These are phyloP conservation scores for Orcinus orca DNA, from an alignment of 2,113 vertebrate genomes.

Conservation along the genomic window DNA sequence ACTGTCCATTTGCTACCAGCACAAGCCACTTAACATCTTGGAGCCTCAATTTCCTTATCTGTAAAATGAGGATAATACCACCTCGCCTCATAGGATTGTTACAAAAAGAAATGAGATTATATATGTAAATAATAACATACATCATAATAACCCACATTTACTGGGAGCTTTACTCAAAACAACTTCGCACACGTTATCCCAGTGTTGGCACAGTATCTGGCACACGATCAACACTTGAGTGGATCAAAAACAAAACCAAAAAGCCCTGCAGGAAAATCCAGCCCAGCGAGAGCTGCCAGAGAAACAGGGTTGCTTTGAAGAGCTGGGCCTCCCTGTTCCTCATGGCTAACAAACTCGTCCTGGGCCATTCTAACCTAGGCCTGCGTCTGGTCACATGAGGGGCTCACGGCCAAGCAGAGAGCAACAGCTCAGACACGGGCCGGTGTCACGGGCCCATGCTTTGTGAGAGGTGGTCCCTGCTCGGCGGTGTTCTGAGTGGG, in stretches of 20 bases:
- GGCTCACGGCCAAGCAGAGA: background rate
- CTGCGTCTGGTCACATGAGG: fast-evolving
- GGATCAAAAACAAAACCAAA: constrained; percentile 52
- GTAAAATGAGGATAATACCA: constrained; percentile 46
- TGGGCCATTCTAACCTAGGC: fast-evolving
- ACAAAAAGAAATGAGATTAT: constrained; percentile 41
- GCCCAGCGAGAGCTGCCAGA: background rate
- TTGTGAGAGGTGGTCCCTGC: background rate
- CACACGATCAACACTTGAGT: constrained; percentile 39
- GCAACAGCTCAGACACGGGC: fast-evolving
- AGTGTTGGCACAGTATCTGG: constrained; percentile 22
- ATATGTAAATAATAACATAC: constrained; percentile 33
- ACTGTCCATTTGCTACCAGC: background rate
- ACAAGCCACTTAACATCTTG: background rate
- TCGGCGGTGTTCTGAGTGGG: background rate
- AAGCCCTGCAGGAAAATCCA: constrained; percentile 71
- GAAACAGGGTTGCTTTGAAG: background rate
- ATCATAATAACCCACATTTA: constrained; percentile 62
- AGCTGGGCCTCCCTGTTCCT: background rate
- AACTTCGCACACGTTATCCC: background rate
- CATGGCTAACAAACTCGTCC: fast-evolving
- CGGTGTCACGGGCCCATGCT: fast-evolving
- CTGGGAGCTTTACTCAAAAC: constrained; percentile 1
- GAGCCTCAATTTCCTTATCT: constrained; percentile 64
- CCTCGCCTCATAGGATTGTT: constrained; percentile 9